Conservation (phyloP, 2,797 vertebrate genomes). For the Enteromius trimaculatus region DNA sequence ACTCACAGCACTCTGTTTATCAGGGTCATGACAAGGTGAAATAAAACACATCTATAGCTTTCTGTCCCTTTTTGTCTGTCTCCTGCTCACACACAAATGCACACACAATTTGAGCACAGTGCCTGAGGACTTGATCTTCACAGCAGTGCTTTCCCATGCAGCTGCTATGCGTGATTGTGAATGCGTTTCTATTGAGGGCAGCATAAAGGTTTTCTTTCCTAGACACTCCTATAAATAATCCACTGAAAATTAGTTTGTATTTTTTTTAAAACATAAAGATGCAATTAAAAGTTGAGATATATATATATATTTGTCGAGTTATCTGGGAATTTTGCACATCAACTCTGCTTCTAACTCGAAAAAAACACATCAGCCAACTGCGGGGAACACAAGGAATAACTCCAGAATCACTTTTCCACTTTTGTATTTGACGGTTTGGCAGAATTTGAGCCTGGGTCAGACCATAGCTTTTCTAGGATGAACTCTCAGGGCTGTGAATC, state of each 20-base stretch:
- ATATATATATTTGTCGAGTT: too few relatives aligned
- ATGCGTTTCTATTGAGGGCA: slow-evolving; percentile 12
- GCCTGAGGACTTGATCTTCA: slow-evolving; percentile 16
- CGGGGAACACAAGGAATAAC: too few relatives aligned
- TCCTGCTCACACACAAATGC: background rate
- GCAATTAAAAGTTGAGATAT: too few relatives aligned
- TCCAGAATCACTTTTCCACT: too few relatives aligned
- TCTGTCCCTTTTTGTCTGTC: background rate
- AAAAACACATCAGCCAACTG: too few relatives aligned
- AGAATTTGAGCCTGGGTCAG: too few relatives aligned
- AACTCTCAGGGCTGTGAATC: too few relatives aligned
- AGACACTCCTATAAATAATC: background rate
- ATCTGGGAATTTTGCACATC: too few relatives aligned
- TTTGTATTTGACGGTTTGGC: too few relatives aligned
- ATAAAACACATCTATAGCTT: background rate
- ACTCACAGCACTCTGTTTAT: background rate
- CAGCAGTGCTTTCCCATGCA: slow-evolving; percentile 6
- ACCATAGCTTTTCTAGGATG: too few relatives aligned
- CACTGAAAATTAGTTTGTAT: background rate
- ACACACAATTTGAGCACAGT: background rate
- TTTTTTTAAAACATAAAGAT: too few relatives aligned
- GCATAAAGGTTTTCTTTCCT: background rate
- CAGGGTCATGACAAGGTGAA: slow-evolving; percentile 34
- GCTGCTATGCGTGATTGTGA: background rate
- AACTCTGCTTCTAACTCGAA: too few relatives aligned